Evolutionary conservation across 1,140 invertebrate species (phyloP).

Genomic region (Akabosia matsudoensis): DNA sequence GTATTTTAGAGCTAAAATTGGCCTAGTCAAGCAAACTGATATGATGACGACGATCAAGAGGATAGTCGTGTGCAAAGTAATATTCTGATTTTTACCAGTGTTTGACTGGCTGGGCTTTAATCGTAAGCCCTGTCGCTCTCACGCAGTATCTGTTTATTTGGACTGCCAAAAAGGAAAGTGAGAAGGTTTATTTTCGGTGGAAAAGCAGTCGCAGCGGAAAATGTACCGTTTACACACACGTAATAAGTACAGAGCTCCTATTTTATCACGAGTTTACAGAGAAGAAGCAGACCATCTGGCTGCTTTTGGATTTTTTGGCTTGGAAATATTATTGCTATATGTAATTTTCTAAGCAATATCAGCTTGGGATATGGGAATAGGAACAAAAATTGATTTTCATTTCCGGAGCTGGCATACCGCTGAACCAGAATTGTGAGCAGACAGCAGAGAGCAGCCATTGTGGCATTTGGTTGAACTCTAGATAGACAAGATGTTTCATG

Average conservation of each 20-base stretch:
- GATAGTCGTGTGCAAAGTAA: conserved; percentile 33
- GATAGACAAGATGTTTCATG: no score
- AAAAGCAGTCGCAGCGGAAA: conserved; percentile 28
- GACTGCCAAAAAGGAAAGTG: conserved; percentile 31
- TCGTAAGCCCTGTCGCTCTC: background rate
- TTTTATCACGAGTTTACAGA: no score
- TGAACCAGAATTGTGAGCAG: no score
- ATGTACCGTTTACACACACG: background rate
- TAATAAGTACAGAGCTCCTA: no score
- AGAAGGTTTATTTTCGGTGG: conserved; percentile 36
- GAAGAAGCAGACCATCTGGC: conserved; percentile 34
- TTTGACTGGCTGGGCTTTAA: background rate
- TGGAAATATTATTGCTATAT: background rate
- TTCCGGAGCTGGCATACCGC: no score
- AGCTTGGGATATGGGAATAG: background rate
- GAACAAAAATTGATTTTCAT: background rate
- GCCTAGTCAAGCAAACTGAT: conserved; percentile 29
- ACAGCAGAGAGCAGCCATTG: no score
- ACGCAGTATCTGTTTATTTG: conserved; percentile 34
- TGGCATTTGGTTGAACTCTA: no score
- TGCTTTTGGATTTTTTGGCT: background rate
- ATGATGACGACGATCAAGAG: conserved; percentile 28
- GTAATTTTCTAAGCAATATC: background rate
- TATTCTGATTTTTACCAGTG: background rate
- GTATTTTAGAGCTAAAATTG: conserved; percentile 38